Conservation (phyloP, 2,888 invertebrate species). For the Agrochola litura region DNA sequence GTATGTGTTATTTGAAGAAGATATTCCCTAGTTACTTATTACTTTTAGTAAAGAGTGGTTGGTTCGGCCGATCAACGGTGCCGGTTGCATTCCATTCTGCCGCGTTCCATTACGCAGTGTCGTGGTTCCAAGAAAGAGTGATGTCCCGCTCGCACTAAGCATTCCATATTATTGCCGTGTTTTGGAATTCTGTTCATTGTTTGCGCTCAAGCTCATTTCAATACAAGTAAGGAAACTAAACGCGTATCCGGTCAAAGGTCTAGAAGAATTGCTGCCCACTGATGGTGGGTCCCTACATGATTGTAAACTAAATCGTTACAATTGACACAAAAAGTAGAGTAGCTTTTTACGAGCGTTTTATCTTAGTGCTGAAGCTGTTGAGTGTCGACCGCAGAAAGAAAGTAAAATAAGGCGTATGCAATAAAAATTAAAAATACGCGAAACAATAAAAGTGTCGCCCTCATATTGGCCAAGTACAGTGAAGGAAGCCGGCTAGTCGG, state of each 20-base stretch:
- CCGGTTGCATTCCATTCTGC: constrained; percentile 86
- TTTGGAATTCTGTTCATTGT: constrained; percentile 88
- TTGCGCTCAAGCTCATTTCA: constrained; percentile 84
- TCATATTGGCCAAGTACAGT: constrained; percentile 69
- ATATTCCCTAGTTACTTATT: constrained; percentile 56
- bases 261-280: constrained; percentile 50
- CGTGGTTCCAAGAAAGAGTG: constrained; percentile 86
- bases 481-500: constrained; percentile 79
- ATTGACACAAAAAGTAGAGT: constrained; percentile 36
- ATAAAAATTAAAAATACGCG: constrained; percentile 73
- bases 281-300: constrained; percentile 17
- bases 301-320: constrained; percentile 1
- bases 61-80: constrained; percentile 69
- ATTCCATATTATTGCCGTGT: constrained; percentile 84
- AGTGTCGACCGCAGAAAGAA: constrained; percentile 51
- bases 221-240: constrained; percentile 81
- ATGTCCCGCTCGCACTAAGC: constrained; percentile 87
- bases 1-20: constrained; percentile 31
- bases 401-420: constrained; percentile 42
- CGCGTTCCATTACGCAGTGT: constrained; percentile 86
- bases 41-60: constrained; percentile 69
- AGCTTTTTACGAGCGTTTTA: constrained; percentile 38
- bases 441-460: constrained; percentile 83
- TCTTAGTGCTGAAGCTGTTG: constrained; percentile 47
- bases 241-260: constrained; percentile 82